Conservation (phyloP, 2,888 invertebrate genomes). For the Mythimna lalbum region DNA sequence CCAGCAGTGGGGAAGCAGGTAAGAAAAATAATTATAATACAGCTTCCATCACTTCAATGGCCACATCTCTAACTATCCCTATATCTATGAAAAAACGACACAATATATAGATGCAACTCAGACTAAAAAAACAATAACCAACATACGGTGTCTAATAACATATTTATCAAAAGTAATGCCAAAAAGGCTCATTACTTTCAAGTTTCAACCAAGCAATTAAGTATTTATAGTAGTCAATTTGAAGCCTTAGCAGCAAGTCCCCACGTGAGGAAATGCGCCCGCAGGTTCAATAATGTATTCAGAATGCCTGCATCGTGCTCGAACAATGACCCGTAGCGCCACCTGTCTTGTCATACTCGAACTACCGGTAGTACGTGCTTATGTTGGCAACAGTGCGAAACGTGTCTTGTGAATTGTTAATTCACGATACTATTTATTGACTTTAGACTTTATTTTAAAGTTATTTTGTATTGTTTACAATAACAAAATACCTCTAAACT, state of each 20-base stretch:
- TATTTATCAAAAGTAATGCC: constrained; percentile 18
- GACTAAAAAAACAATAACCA: not conserved
- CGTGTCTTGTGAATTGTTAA: constrained; percentile 33
- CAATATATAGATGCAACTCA: not conserved
- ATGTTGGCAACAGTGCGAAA: constrained; percentile 25
- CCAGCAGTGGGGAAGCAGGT: no score
- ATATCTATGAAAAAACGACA: no score
- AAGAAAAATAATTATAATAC: not conserved
- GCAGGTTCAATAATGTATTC: constrained; percentile 61
- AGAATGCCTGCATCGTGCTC: constrained; percentile 24
- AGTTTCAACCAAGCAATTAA: constrained; percentile 36
- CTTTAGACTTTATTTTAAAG: not conserved
- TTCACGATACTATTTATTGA: not conserved
- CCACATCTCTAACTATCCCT: not conserved
- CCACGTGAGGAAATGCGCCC: constrained; percentile 61
- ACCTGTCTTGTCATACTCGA: constrained; percentile 55
- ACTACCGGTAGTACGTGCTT: constrained; percentile 49
- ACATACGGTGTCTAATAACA: constrained; percentile 15
- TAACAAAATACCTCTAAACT: constrained; percentile 6
- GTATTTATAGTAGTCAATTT: constrained; percentile 48
- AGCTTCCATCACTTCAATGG: not conserved
- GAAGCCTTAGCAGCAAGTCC: constrained; percentile 36
- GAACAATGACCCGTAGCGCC: constrained; percentile 64
- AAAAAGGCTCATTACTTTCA: constrained; percentile 27
- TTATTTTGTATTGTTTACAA: not conserved